These are phyloP conservation scores for Delphinus delphis DNA, from an alignment of 2,113 vertebrate species.

Conservation along the genomic window DNA sequence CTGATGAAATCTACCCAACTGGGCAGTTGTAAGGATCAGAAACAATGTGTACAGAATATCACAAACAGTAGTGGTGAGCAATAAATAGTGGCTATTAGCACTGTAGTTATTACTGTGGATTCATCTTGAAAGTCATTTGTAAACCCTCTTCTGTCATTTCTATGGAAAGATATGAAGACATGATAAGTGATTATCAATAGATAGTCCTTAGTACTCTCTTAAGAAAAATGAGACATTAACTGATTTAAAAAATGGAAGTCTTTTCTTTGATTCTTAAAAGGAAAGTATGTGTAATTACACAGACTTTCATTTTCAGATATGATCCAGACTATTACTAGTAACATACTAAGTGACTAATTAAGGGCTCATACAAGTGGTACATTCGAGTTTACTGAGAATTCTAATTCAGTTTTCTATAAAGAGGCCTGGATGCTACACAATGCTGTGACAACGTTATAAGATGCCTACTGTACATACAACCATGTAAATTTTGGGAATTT, in stretches of 20 bases:
- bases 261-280: not conserved
- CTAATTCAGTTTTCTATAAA: constrained; percentile 1
- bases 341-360: not conserved
- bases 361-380: not conserved
- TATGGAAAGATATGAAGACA: not conserved
- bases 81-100: not conserved
- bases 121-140: not conserved
- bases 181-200: not conserved
- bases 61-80: not conserved
- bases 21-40: not conserved
- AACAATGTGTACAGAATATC: not conserved
- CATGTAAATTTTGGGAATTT: not conserved
- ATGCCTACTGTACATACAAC: not conserved
- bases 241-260: not conserved
- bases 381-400: not conserved
- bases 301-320: not conserved
- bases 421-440: not conserved
- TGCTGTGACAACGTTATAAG: not conserved
- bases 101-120: not conserved
- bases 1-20: not conserved
- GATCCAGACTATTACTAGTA: not conserved
- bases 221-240: not conserved
- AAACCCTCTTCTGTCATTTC: not conserved
- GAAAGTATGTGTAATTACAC: not conserved
- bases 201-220: not conserved